phyloP scores from a whole-genome alignment of 1,140 invertebrate species.

The Hyles euphorbiae region DNA sequence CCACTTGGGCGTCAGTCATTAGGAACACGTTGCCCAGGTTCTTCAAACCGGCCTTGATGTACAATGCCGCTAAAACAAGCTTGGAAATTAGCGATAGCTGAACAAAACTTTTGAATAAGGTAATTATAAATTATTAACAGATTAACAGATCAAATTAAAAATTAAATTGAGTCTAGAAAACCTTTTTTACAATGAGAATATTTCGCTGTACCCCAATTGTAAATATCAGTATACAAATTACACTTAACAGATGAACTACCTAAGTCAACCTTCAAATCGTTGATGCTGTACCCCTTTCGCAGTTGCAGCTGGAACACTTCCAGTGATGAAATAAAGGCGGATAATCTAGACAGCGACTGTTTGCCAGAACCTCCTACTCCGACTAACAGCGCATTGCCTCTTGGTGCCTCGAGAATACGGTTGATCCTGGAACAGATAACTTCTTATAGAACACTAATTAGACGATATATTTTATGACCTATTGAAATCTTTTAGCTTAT shows the following conservation, averaged over 20 bases:
- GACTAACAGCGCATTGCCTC: constrained; percentile 93
- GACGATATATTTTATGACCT: no score
- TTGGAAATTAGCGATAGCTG: not conserved
- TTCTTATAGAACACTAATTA: no score
- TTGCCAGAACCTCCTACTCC: constrained; percentile 97
- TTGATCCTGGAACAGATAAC: constrained; percentile 80
- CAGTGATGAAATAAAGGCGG: constrained; percentile 91
- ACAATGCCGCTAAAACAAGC: constrained; percentile 79
- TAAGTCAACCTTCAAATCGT: constrained; percentile 90
- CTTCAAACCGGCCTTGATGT: constrained; percentile 92
- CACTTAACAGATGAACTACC: constrained; percentile 30
- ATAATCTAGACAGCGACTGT: constrained; percentile 90
- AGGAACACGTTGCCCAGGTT: constrained; percentile 91
- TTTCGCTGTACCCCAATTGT: no score
- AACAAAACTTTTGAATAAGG: no score
- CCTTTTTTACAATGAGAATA: no score
- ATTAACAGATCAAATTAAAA: no score
- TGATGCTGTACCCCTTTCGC: constrained; percentile 90
- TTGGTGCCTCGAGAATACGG: constrained; percentile 92
- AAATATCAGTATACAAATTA: no score
- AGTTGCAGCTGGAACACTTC: constrained; percentile 95
- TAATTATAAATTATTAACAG: no score
- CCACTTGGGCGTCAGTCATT: constrained; percentile 95
- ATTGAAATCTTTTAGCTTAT: no score
- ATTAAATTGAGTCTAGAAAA: no score